Evolutionary conservation across 2,888 invertebrate species (phyloP), one percentile per base, ranked within the genome.

Genomic region (Mythimna ferrago): DNA sequence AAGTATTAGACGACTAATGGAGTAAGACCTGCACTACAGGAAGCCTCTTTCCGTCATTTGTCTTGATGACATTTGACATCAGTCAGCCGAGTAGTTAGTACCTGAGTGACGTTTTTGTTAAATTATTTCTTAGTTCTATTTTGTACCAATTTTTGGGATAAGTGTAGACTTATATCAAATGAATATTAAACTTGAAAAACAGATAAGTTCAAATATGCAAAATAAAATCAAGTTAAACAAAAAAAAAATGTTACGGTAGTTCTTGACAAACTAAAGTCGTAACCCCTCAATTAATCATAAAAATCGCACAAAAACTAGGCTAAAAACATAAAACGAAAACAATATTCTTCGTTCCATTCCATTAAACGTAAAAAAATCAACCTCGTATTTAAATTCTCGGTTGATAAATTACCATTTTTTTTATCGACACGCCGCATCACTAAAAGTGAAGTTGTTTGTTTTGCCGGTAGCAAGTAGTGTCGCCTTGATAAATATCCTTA

Each of bases 401-500:
- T 70, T 83, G 82, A 86, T 87, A 86, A 86, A 86, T 80, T 78
- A 87, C 72, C 76, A 74, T 78, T 73, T 83, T 84, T 82, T 86
- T 72, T 86, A 92, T 90, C 90, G 88, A 91, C 85, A 85, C 79
- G 64, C 75, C 82, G 79, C 94, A 87, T 91, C 93, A 91, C 94
- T 94, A 95, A 90, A 88, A 93, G 93, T 93, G 88, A 93, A 93
- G 93, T 94, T 94, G 94, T 94, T 94, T 93, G 92, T 94, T 95
- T 94, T 93, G 93, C 94, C 96, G 93, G 96, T 96, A 96, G 96
- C 96, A 92, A 93, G 93, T 93, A 93, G 94, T 94, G 95, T 96
- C 96, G 92, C 92, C 87, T 94, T 96, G 96, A 96, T 96, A 96
- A 96, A 96, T 96, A 95, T 93, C 95, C 95, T 94, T 92, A 94